Evolutionary conservation across 2,797 vertebrate species (phyloP).

Genomic region (Hippoglossus hippoglossus): DNA sequence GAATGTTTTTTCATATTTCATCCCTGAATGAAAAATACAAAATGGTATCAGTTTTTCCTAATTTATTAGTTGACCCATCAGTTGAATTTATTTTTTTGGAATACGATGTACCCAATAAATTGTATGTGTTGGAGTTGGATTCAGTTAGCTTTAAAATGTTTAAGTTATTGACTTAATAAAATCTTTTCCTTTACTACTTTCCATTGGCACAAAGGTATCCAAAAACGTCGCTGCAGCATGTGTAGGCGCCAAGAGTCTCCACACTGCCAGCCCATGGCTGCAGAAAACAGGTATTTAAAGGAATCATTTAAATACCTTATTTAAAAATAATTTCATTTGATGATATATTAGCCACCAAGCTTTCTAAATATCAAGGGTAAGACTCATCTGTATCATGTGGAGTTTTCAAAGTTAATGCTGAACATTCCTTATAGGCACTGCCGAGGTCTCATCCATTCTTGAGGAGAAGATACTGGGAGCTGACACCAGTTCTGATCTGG

Average conservation of each 20-base stretch:
- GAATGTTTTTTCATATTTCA: no score
- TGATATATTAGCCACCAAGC: no score
- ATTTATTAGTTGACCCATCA: no score
- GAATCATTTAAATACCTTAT: neutral
- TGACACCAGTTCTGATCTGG: slow-evolving; percentile 89
- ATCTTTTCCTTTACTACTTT: neutral
- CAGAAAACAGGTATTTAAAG: slow-evolving; percentile 88
- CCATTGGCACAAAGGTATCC: slow-evolving; percentile 82
- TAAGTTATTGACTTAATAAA: neutral
- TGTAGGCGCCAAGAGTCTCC: slow-evolving; percentile 89
- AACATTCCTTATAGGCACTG: slow-evolving; percentile 57
- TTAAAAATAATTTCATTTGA: no score
- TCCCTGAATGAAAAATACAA: no score
- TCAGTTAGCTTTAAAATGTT: neutral
- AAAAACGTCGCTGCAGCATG: slow-evolving; percentile 91
- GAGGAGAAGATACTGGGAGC: slow-evolving; percentile 95
- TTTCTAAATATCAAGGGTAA: neutral
- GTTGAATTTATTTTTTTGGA: no score
- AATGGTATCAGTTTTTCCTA: no score
- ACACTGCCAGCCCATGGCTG: slow-evolving; percentile 83
- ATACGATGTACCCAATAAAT: neutral
- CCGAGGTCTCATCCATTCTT: slow-evolving; percentile 93
- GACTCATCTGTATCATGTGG: neutral
- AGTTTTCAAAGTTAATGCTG: neutral
- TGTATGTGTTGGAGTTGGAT: neutral